Base-by-base conservation (phyloP, 1,140 invertebrate genomes). In the Trichoplusia ni region DNA sequence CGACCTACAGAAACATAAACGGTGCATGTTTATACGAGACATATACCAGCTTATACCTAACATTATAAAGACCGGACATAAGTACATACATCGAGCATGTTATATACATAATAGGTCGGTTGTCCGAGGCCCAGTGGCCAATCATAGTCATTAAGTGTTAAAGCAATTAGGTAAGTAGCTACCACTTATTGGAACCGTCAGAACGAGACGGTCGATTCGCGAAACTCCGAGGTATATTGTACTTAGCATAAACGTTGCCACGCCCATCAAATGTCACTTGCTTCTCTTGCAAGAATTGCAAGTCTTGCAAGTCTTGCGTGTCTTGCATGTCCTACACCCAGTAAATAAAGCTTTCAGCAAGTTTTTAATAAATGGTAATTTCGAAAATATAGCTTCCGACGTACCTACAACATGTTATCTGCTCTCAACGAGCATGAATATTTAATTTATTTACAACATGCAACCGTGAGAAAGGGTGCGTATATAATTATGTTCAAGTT, bases 161-260 rank as follows among this genome's bases (percentile, higher is more conserved):
- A 54, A 37, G 69, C 69, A 71, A 69, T 77, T 77, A 70, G 67
- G 73, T 79, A 79, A 79, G 70, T 79, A 73, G 46, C 46, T 51
- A 53, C 37, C 65, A 71, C 63, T 70, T 67, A 71, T 67, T 53
- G 60, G 60, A 67, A 47, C 60, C 47, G 46, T 14, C 13, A n/a
- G 11, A 46, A 67, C 19, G 4, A 54, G 33, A 53, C 49, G 63
- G 19, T 7, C 38, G 54, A 31, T 44, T 29, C 25, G 38, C 16
- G 14, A 58, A 58, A 58, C 54, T 37, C 16, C n/a, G n/a, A 16
- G 44, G 51, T 49, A 38, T 47, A 47, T 54, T 9, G 35, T 53
- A 73, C 46, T 79, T 75, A 73, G 69, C 73, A 76, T 81, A 79
- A 75, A 75, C 64, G 54, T 31, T 9, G 44, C 71, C 68, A 67